Percentiles rank a stretch among this genome's conserved stretches.
Evolutionary conservation across 2,797 vertebrate species (phyloP).

Genomic region (Sphenodon punctatus): DNA sequence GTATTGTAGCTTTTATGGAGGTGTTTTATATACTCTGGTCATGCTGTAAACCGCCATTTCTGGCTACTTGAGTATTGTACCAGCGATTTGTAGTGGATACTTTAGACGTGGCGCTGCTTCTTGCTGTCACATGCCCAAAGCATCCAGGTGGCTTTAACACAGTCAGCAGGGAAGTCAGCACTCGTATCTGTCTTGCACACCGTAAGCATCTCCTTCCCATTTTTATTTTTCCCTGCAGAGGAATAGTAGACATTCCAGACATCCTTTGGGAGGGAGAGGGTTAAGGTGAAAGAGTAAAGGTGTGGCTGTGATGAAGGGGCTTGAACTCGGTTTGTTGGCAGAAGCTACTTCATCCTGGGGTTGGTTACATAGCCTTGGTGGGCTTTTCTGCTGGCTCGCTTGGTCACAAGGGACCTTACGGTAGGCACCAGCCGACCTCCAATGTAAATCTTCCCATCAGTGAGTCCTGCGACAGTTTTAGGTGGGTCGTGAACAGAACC

Average conservation of each 20-base stretch:
- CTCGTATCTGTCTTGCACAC: constrained; percentile 63
- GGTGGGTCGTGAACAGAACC: too few species aligned
- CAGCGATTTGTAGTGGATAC: constrained; percentile 44
- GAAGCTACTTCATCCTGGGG: constrained; percentile 5
- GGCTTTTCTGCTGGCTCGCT: constrained; percentile 13
- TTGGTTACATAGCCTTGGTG: constrained; percentile 27
- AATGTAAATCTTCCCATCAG: too few species aligned
- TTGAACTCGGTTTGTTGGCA: constrained; percentile 49
- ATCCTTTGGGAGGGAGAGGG: constrained; percentile 69
- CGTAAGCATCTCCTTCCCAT: constrained; percentile 61
- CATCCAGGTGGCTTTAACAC: constrained; percentile 59
- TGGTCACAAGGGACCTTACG: constrained; percentile 9
- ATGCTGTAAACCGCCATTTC: constrained; percentile 45
- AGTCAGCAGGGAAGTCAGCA: constrained; percentile 53
- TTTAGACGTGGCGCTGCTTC: constrained; percentile 26
- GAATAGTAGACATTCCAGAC: constrained; percentile 69
- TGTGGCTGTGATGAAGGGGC: constrained; percentile 44
- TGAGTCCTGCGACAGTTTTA: too few species aligned
- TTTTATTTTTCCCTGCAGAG: constrained; percentile 60
- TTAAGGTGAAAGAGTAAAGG: constrained; percentile 67
- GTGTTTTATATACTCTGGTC: constrained; percentile 51
- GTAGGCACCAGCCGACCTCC: too few species aligned
- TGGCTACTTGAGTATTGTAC: constrained; percentile 43
- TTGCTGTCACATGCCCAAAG: constrained; percentile 60
- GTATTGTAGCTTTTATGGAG: constrained; percentile 40